phyloP scores from a whole-genome alignment of 2,797 vertebrate genomes.

The Hydrolagus colliei region DNA sequence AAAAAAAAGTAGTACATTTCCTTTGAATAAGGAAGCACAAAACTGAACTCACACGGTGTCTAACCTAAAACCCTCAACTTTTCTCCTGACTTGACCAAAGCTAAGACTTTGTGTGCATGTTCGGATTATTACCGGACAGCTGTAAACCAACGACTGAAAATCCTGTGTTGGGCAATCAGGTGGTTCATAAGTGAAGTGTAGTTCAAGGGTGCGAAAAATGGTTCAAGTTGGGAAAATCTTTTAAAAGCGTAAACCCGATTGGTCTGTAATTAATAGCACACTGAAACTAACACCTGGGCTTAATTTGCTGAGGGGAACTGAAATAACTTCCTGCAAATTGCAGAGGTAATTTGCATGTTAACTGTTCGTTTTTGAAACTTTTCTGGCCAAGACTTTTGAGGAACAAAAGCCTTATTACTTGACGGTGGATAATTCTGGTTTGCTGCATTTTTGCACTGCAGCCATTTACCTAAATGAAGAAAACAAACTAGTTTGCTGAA shows the following conservation, averaged over 20 bases:
- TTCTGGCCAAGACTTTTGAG: not conserved
- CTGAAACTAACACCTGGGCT: slow-evolving; percentile 57
- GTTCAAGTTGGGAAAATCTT: slow-evolving; percentile 19
- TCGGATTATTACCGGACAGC: not conserved
- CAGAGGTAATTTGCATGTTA: slow-evolving; percentile 67
- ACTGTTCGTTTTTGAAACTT: slow-evolving; percentile 47
- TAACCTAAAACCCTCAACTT: slow-evolving; percentile 46
- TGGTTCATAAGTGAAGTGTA: not conserved
- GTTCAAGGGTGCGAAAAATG: slow-evolving; percentile 12
- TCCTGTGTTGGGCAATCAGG: not conserved
- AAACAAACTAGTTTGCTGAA: too few species aligned
- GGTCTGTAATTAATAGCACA: slow-evolving; percentile 49
- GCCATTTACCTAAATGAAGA: too few species aligned
- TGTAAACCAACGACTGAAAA: slow-evolving; percentile 11
- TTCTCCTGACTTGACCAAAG: slow-evolving; percentile 32
- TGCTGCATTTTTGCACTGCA: too few species aligned
- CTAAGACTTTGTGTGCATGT: not conserved
- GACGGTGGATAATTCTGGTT: not conserved
- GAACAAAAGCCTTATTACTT: not conserved
- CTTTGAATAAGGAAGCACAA: too few species aligned
- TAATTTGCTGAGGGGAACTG: slow-evolving; percentile 40
- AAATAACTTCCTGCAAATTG: slow-evolving; percentile 52
- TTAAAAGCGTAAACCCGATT: slow-evolving; percentile 3
- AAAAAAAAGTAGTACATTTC: too few species aligned
- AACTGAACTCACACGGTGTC: not conserved